Evolutionary conservation across 2,888 invertebrate species (phyloP).

Genomic region (Coenonympha glycerion): DNA sequence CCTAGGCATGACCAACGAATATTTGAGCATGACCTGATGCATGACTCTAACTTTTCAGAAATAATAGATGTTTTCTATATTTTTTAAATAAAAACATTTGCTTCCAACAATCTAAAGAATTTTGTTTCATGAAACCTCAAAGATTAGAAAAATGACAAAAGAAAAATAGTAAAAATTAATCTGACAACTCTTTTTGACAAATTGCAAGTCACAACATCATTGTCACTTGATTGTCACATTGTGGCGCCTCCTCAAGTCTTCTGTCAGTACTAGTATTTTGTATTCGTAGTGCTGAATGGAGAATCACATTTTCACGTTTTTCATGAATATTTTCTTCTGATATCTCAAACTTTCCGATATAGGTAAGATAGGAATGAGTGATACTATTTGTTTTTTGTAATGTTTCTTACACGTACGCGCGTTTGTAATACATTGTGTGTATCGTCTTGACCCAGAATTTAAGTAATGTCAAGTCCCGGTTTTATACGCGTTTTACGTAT

Average conservation of each 20-base stretch:
- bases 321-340: slow-evolving; percentile 67
- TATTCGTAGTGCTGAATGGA: slow-evolving; percentile 75
- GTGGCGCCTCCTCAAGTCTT: slow-evolving; percentile 47
- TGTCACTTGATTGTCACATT: too few relatives aligned
- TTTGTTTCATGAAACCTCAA: too few relatives aligned
- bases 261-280: slow-evolving; percentile 70
- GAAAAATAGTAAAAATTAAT: too few relatives aligned
- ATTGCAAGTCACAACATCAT: too few relatives aligned
- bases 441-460: slow-evolving; percentile 64
- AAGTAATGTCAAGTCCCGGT: slow-evolving; percentile 70
- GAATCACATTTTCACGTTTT: slow-evolving; percentile 72
- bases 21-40: too few relatives aligned
- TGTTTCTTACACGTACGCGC: slow-evolving; percentile 30
- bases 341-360: slow-evolving; percentile 61
- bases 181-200: too few relatives aligned
- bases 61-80: too few relatives aligned
- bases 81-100: too few relatives aligned
- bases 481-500: slow-evolving; percentile 53
- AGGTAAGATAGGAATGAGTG: slow-evolving; percentile 52
- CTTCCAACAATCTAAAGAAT: too few relatives aligned
- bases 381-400: slow-evolving; percentile 25
- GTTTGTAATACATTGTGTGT: slow-evolving; percentile 43
- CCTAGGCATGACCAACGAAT: too few relatives aligned
- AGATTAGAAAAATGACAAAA: too few relatives aligned
- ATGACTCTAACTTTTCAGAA: too few relatives aligned